Percentiles rank a stretch among this genome's conserved stretches.
Conservation (phyloP, 2,113 vertebrate species). For the Camelus dromedarius region DNA sequence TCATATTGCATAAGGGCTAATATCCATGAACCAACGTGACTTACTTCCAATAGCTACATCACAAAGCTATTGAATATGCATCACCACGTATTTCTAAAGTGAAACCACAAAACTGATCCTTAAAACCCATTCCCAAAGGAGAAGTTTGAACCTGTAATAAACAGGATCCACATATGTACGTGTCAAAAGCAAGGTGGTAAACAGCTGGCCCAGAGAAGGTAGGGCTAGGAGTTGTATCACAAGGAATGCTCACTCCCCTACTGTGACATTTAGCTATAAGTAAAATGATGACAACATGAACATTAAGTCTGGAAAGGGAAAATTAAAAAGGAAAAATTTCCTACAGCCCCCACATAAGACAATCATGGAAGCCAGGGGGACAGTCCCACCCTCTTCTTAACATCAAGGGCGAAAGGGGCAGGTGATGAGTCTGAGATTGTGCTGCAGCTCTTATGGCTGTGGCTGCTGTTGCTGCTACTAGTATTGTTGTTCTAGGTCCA, state of each 20-base stretch:
- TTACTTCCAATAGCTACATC: not conserved
- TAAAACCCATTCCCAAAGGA: not conserved
- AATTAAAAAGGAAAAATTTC: not conserved
- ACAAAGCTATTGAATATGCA: conserved; percentile 38
- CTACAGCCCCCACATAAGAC: not conserved
- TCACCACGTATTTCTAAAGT: conserved; percentile 37
- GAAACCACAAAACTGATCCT: conserved; percentile 50
- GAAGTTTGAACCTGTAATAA: conserved; percentile 66
- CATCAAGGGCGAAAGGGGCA: not conserved
- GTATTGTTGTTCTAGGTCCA: not conserved
- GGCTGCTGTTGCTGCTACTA: not conserved
- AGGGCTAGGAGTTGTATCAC: not conserved
- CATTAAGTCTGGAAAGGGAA: not conserved
- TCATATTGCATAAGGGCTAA: not conserved
- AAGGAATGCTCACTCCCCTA: not conserved
- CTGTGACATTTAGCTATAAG: not conserved
- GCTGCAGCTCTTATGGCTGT: not conserved
- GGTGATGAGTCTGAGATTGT: not conserved
- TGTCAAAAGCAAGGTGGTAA: conserved; percentile 13
- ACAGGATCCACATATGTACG: conserved; percentile 7
- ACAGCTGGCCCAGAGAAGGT: not conserved
- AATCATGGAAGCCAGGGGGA: not conserved
- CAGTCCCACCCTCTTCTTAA: not conserved
- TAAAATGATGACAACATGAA: not conserved
- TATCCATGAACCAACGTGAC: conserved; percentile 38